A percentile compares a stretch with the other conserved stretches of the same genome.
Evolutionary conservation across 2,888 invertebrate genomes (phyloP).

Genomic region (Drosophila sordidula): DNA sequence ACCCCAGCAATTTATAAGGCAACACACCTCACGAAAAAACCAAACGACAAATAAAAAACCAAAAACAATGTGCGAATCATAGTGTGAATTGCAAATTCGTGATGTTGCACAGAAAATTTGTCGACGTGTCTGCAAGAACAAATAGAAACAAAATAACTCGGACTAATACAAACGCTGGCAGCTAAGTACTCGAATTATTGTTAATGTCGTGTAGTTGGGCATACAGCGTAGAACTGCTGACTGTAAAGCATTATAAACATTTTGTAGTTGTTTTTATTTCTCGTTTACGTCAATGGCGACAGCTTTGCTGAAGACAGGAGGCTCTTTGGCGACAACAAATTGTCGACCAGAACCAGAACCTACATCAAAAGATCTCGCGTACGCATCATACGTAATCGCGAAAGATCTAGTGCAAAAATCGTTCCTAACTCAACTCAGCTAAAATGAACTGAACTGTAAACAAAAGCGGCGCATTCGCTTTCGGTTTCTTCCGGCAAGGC

Average conservation of each 20-base stretch:
- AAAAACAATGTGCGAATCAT: slow-evolving; percentile 33
- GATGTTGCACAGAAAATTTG: slow-evolving; percentile 37
- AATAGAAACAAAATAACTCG: background rate
- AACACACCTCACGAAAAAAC: background rate
- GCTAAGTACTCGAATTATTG: slow-evolving; percentile 28
- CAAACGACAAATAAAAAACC: slow-evolving; percentile 3
- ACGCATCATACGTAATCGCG: slow-evolving; percentile 29
- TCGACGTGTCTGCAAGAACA: slow-evolving; percentile 23
- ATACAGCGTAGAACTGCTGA: slow-evolving; percentile 1
- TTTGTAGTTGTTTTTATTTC: slow-evolving; percentile 50
- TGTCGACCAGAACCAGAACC: slow-evolving; percentile 44
- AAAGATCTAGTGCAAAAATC: slow-evolving; percentile 15
- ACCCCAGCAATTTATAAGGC: background rate
- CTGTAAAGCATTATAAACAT: slow-evolving; percentile 18
- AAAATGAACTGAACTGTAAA: slow-evolving; percentile 23
- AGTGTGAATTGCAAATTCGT: slow-evolving; percentile 58
- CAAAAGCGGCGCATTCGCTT: slow-evolving; percentile 38
- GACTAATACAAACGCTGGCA: slow-evolving; percentile 3
- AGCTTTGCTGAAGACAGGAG: slow-evolving; percentile 8
- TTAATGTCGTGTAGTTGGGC: slow-evolving; percentile 23
- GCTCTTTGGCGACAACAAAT: slow-evolving; percentile 3
- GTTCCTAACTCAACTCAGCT: slow-evolving; percentile 17
- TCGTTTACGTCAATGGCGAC: slow-evolving; percentile 67
- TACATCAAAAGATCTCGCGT: slow-evolving; percentile 32
- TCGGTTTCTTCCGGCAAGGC: slow-evolving; percentile 63